phyloP scores from a whole-genome alignment of 2,888 invertebrate species.

The Ophonus ardosiacus region DNA sequence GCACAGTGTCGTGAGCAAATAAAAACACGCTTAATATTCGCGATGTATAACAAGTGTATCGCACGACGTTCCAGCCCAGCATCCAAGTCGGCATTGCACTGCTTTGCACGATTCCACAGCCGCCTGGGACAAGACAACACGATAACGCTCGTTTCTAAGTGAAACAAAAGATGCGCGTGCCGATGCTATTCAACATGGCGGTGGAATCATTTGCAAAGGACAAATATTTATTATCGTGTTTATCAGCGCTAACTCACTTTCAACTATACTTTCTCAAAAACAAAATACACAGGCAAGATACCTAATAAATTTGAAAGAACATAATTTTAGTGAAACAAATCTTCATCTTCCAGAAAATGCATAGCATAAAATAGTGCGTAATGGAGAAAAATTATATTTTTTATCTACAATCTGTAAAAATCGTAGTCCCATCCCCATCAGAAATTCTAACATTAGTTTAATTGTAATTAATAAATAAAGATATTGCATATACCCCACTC shows the following conservation, averaged over 20 bases:
- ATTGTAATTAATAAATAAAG: too few species aligned
- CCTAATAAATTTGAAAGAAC: too few species aligned
- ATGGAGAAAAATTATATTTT: too few species aligned
- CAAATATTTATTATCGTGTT: conserved; percentile 9
- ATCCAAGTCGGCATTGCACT: conserved; percentile 22
- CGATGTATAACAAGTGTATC: conserved; percentile 49
- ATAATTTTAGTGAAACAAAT: too few species aligned
- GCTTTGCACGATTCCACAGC: conserved; percentile 7
- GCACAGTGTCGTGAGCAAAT: conserved; percentile 31
- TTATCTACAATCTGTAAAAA: too few species aligned
- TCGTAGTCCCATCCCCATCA: too few species aligned
- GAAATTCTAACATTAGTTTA: too few species aligned
- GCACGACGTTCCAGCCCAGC: conserved; percentile 19
- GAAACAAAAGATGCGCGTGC: conserved; percentile 38
- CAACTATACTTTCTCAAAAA: background rate
- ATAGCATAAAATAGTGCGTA: too few species aligned
- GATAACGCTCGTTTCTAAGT: conserved; percentile 1
- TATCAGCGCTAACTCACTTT: background rate
- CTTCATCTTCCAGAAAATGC: too few species aligned
- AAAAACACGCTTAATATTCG: conserved; percentile 53
- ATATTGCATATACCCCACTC: too few species aligned
- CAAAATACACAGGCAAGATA: too few species aligned
- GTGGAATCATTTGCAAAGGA: conserved; percentile 7
- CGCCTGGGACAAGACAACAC: conserved; percentile 3
- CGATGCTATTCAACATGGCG: conserved; percentile 7